These are phyloP conservation scores for Cyanoderma ruficeps DNA, from an alignment of 2,113 vertebrate genomes.

Conservation along the genomic window DNA sequence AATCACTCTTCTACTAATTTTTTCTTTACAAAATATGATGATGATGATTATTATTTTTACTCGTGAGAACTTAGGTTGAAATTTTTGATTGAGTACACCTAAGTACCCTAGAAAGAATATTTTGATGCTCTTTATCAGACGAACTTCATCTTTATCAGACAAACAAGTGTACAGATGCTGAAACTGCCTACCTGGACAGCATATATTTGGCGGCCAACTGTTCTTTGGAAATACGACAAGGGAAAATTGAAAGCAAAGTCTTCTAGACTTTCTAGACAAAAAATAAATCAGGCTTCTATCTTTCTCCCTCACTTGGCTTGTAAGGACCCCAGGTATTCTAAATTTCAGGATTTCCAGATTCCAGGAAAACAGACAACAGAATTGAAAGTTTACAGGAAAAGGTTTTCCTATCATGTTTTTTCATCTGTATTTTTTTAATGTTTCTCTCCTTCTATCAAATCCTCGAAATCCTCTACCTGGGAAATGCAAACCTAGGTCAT, in stretches of 20 bases:
- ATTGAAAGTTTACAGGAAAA: not conserved
- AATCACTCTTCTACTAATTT: not conserved
- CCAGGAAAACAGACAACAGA: not conserved
- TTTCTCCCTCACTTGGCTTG: not conserved
- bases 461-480: not conserved
- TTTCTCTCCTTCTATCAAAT: not conserved
- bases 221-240: not conserved
- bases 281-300: slow-evolving; percentile 9
- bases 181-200: not conserved
- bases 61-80: not conserved
- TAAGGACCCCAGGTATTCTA: not conserved
- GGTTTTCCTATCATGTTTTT: not conserved
- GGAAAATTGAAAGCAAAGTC: slow-evolving; percentile 34
- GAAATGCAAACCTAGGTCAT: not conserved
- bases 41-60: not conserved
- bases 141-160: not conserved
- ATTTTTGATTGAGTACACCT: not conserved
- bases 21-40: not conserved
- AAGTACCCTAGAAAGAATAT: not conserved
- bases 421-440: rapidly evolving
- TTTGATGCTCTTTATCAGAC: not conserved
- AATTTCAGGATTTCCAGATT: not conserved
- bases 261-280: not conserved
- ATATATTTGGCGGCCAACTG: not conserved
- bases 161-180: not conserved